phyloP scores from a whole-genome alignment of 2,888 invertebrate species.

The Microctonus brassicae region DNA sequence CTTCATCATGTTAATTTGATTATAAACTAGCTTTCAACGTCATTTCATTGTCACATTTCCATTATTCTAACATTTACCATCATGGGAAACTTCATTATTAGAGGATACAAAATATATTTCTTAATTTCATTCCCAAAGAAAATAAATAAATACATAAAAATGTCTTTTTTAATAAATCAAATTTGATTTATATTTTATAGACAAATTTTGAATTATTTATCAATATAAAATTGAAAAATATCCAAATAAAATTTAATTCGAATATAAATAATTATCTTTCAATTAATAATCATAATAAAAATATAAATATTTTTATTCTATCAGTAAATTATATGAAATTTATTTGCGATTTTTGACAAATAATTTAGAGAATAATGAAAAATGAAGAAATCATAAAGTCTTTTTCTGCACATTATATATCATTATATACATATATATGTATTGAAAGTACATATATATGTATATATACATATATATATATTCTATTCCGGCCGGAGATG shows the following conservation, averaged over 20 bases:
- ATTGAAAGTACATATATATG: not conserved
- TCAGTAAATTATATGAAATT: no score
- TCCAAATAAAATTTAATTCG: no score
- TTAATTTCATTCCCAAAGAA: not conserved
- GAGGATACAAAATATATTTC: not conserved
- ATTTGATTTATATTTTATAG: no score
- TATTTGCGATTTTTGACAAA: not conserved
- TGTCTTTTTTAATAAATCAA: no score
- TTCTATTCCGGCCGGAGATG: constrained; percentile 20
- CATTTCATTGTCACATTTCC: not conserved
- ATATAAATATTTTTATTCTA: no score
- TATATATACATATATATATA: not conserved
- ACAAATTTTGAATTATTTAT: no score
- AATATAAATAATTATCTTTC: no score
- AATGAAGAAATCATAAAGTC: not conserved
- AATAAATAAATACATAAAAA: no score
- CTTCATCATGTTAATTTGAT: constrained; percentile 25
- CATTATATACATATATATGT: not conserved
- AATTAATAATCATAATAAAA: no score
- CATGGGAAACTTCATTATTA: not conserved
- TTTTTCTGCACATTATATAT: not conserved
- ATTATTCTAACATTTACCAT: not conserved
- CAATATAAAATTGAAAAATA: no score
- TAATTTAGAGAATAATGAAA: not conserved
- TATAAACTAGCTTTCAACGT: constrained; percentile 9